Evolutionary conservation across 2,888 invertebrate genomes (phyloP).

Genomic region (Tridacna gigas): DNA sequence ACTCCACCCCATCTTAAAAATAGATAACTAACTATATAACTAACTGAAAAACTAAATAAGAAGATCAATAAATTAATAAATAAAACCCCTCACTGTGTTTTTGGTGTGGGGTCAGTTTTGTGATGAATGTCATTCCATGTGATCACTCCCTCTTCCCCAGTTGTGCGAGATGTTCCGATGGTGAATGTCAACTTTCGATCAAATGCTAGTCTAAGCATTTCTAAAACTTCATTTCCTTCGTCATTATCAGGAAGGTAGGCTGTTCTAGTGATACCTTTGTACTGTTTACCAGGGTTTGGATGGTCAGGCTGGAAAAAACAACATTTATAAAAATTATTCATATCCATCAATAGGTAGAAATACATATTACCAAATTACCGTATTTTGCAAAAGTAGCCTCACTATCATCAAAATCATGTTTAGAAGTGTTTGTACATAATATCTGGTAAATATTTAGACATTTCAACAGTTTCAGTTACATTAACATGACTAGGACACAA

Average conservation of each 20-base stretch:
- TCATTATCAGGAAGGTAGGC: slow-evolving; percentile 76
- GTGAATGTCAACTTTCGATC: slow-evolving; percentile 75
- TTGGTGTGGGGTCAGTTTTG: slow-evolving; percentile 68
- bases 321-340: no score
- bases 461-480: no score
- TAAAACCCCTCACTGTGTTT: slow-evolving; percentile 35
- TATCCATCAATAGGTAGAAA: no score
- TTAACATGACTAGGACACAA: no score
- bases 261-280: slow-evolving; percentile 67
- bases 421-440: neutral
- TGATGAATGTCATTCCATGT: slow-evolving; percentile 79
- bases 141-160: slow-evolving; percentile 74
- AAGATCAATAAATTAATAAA: no score
- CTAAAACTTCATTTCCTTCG: slow-evolving; percentile 70
- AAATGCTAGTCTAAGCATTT: slow-evolving; percentile 73
- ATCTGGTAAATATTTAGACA: no score
- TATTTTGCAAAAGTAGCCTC: no score
- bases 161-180: slow-evolving; percentile 76
- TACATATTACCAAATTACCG: no score
- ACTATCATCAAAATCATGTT: no score
- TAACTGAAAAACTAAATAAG: no score
- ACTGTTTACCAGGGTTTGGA: slow-evolving; percentile 72
- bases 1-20: no score
- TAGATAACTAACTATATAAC: no score
- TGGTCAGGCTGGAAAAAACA: slow-evolving; percentile 62